Evolutionary conservation across 2,797 vertebrate species (phyloP).

Genomic region (Sebastes glaucus): DNA sequence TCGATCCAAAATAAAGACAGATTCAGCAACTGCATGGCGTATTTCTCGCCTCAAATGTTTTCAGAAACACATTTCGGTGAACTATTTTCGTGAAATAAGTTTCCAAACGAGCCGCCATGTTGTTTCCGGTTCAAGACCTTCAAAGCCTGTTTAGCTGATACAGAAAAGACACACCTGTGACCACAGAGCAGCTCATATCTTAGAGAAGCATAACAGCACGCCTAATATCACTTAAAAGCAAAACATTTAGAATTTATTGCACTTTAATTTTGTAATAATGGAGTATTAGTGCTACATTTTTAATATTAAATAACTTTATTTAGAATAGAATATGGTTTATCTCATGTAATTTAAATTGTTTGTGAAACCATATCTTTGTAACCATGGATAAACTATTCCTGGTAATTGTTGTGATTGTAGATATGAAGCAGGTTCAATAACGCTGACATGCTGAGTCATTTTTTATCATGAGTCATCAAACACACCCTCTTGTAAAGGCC

Average conservation of each 20-base stretch:
- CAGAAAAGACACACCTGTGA: slow-evolving; percentile 9
- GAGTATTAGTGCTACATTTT: no score
- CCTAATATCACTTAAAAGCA: neutral
- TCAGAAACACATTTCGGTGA: no score
- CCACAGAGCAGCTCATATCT: slow-evolving; percentile 2
- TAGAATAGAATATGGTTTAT: neutral
- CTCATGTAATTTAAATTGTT: neutral
- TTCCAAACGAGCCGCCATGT: no score
- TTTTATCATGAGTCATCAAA: slow-evolving; percentile 47
- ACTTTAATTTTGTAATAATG: neutral
- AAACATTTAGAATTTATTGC: neutral
- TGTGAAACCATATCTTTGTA: neutral
- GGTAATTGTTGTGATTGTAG: neutral
- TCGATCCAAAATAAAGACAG: no score
- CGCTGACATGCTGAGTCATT: slow-evolving; percentile 45
- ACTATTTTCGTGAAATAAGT: no score
- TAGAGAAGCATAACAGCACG: neutral
- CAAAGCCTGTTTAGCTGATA: neutral
- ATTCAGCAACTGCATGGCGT: no score
- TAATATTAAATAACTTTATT: neutral
- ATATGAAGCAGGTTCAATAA: neutral
- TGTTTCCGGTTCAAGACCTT: neutral
- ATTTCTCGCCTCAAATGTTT: no score
- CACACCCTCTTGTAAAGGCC: slow-evolving; percentile 15
- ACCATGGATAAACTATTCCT: neutral